These are phyloP conservation scores for Spatulosminthurus flaviceps DNA, from an alignment of 2,888 invertebrate species.

Conservation along the genomic window DNA sequence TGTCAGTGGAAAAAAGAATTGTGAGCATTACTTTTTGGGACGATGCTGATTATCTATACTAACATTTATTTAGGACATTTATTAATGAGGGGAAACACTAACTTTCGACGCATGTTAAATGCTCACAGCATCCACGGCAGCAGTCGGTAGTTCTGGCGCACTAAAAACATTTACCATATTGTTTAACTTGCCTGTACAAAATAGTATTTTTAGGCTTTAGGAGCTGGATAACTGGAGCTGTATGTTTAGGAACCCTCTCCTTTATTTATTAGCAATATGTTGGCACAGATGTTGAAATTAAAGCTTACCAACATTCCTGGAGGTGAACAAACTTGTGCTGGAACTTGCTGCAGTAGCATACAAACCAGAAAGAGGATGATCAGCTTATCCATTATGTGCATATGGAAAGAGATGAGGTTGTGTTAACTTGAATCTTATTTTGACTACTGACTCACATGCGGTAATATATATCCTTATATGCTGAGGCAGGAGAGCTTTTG, in stretches of 20 bases:
- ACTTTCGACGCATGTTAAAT: slow-evolving; percentile 19
- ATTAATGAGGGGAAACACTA: background rate
- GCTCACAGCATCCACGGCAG: slow-evolving; percentile 30
- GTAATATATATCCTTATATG: too few species aligned
- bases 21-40: too few species aligned
- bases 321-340: slow-evolving; percentile 28
- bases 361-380: background rate
- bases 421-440: too few species aligned
- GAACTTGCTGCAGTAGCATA: background rate
- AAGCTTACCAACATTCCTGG: slow-evolving; percentile 15
- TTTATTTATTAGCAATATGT: too few species aligned
- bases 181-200: background rate
- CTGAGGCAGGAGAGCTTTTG: too few species aligned
- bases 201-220: background rate
- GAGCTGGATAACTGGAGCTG: too few species aligned
- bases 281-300: background rate
- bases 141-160: slow-evolving; percentile 12
- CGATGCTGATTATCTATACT: too few species aligned
- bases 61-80: background rate
- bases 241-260: too few species aligned
- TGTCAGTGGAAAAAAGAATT: background rate
- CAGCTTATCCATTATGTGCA: background rate
- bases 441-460: too few species aligned
- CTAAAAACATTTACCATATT: background rate
- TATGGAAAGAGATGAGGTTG: background rate